These are phyloP conservation scores for rat (Rattus norvegicus) DNA, from an alignment of 2,113 vertebrate genomes.

Conservation along the genomic window DNA sequence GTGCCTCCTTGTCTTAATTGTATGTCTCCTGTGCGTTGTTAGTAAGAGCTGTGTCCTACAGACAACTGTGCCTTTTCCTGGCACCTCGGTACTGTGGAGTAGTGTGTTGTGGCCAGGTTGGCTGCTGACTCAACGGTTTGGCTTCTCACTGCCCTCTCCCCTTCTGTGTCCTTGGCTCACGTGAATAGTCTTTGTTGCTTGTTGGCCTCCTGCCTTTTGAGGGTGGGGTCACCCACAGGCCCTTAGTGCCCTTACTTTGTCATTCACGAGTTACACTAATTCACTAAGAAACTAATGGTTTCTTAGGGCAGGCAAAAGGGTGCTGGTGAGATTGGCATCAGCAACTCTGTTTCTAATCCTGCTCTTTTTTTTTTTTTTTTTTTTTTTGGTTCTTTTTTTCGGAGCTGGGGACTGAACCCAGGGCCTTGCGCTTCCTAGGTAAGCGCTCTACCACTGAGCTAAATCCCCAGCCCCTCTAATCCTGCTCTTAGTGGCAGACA, in stretches of 20 bases:
- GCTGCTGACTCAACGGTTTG: not conserved
- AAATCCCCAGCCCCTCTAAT: too few relatives aligned
- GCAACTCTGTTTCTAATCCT: not conserved
- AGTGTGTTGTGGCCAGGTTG: fast-evolving
- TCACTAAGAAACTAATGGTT: not conserved
- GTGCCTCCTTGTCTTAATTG: not conserved
- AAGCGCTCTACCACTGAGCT: too few relatives aligned
- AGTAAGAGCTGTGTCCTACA: fast-evolving
- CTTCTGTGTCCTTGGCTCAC: not conserved
- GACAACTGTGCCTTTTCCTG: fast-evolving
- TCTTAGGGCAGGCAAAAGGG: not conserved
- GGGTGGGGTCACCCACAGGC: not conserved
- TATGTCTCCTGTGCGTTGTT: too few relatives aligned
- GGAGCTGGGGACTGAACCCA: too few relatives aligned
- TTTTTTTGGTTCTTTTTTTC: too few relatives aligned
- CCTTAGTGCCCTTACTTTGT: not conserved
- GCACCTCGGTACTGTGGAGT: not conserved
- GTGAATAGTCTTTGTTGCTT: not conserved
- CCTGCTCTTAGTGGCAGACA: fast-evolving
- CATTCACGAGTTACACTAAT: too few relatives aligned
- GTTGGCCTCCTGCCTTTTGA: not conserved
- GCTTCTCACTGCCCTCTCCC: not conserved
- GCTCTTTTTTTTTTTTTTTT: too few relatives aligned
- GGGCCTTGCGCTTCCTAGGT: too few relatives aligned
- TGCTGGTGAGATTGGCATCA: not conserved